Evolutionary conservation across 1,140 invertebrate genomes (phyloP), one percentile per base, ranked within the genome.

Genomic region (Cherax destructor): DNA sequence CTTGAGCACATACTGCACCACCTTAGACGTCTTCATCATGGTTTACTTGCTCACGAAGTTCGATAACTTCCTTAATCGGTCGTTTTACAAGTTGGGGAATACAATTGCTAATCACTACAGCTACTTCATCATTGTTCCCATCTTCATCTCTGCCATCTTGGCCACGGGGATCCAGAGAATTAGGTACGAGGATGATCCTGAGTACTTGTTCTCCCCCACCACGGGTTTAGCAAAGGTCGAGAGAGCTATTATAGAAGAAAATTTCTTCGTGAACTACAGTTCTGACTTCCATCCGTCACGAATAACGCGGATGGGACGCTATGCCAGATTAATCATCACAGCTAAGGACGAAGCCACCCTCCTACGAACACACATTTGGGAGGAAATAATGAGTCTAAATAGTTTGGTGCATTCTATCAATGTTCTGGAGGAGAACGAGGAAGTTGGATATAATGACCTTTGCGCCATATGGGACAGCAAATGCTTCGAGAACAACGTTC

Each of bases 251-350:
- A 97, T 98, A 24, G 97, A 98, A 94, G 95, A 96, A 92, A 88
- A 96, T 93, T 99, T 98, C 94, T 98, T 97, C 95, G 97, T 98
- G 86, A 98, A 99, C 94, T 98, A 98, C 94, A 97, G 97, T 21
- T 96, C 96, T 93, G 95, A 96, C 86, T 99, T 99, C 94, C 97
- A 97, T 94, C 96, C 98, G 7, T 97, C 96, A 13, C 96, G 98
- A 91, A 97, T 98, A 93, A 98, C 97, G 2, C 95, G 97, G 94
- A 96, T 97, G 95, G 97, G 97, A 97, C 94, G 95, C 94, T 95
- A 94, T 61, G 94, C 93, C 3, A 96, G 97, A 88, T 96, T 98
- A 65, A 98, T 99, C 92, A 95, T 98, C 1, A 96, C 97, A 74
- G 95, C 98, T 0, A 98, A 98, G 94, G 97, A 98, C 94, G 97